Base-by-base conservation (phyloP, 1,140 invertebrate genomes). In the Drosophila ercepeae region DNA sequence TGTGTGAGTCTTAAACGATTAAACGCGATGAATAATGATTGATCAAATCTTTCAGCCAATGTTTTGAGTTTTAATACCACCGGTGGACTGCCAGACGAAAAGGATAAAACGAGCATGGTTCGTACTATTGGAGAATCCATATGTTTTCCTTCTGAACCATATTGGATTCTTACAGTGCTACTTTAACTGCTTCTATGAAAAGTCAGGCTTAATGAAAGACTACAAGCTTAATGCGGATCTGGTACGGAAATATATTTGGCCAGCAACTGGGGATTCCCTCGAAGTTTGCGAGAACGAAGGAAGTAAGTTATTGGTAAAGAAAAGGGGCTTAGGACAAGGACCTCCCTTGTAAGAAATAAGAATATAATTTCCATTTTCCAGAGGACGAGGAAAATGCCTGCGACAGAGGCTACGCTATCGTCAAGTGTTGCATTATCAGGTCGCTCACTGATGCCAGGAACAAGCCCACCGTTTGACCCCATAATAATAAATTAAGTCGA, bases 101-200 rank as follows among this genome's bases (percentile, higher is more conserved):
- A 57, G 8, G 90, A 91, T 21, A 77, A 58, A 67, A 91, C 90
- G 1, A 90, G 84, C 61, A 84, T 78, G 90, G 90, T 91, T 67
- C 52, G 58, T 60, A 25, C 0, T 5, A 4, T n/a, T 14, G 1
- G 16, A 11, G 19, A 39, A 16, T 7, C n/a, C 14, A 11, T 16
- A 13, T 29, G 3, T 8, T 7, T 18, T 8, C 7, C 5, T 5
- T 8, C 7, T 3, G 0, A 23, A 18, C 29, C 25, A 8, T 4
- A 45, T 1, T 0, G 4, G 23, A 32, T 18, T 19, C 25, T 23
- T 54, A 1, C 39, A 91, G 90, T 91, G 90, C 25, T 91, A 84
- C 25, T 75, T 91, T 46, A 67, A 90, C 9, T 91, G 90, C 44
- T 88, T 84, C 34, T 90, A 78, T 55, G 90, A 91, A 73, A 91